A percentile compares a stretch with the other conserved stretches of the same genome.
These are phyloP conservation scores for Cyanoliseus patagonus DNA, from an alignment of 2,113 vertebrate genomes.

Conservation along the genomic window DNA sequence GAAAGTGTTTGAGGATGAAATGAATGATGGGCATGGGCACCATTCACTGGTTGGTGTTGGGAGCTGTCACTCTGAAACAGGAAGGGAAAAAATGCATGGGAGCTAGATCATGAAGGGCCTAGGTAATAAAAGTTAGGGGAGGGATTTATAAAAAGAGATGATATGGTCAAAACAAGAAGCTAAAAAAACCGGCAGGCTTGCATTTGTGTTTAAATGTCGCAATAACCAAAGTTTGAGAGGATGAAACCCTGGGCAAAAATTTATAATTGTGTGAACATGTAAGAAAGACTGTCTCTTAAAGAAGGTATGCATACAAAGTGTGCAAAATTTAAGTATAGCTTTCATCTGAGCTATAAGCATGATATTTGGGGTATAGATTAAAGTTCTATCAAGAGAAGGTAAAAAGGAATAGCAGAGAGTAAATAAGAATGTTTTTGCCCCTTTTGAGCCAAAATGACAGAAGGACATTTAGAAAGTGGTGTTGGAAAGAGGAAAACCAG, in stretches of 20 bases:
- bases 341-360: not conserved
- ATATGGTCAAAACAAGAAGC: not conserved
- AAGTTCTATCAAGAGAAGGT: not conserved
- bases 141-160: not conserved
- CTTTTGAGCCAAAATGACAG: not conserved
- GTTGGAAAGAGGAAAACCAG: not conserved
- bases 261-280: not conserved
- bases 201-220: not conserved
- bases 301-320: not conserved
- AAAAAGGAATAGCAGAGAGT: not conserved
- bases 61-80: not conserved
- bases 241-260: not conserved
- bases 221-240: not conserved
- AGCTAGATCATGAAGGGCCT: not conserved
- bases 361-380: not conserved
- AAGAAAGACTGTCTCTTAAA: not conserved
- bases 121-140: not conserved
- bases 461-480: not conserved
- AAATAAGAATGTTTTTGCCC: not conserved
- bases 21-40: not conserved
- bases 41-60: not conserved
- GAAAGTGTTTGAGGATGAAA: constrained; percentile 2
- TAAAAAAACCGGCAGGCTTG: not conserved
- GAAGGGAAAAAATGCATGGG: not conserved
- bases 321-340: not conserved